These are phyloP conservation scores for Agrenia bidenticulata DNA, from an alignment of 2,888 invertebrate genomes.

Conservation along the genomic window DNA sequence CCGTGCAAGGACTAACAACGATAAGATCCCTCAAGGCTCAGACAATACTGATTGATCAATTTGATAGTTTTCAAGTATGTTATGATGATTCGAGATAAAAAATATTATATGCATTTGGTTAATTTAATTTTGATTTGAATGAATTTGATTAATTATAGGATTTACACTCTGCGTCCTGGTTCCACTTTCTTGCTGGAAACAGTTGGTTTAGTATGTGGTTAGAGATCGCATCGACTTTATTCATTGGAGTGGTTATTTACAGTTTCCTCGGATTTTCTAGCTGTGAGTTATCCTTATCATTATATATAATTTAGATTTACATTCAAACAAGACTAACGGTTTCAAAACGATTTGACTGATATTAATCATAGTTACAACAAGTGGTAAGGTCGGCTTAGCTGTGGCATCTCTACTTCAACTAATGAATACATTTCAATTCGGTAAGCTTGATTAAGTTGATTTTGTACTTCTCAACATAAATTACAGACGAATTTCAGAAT, in stretches of 20 bases:
- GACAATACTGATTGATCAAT: conserved; percentile 71
- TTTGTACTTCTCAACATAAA: too few relatives aligned
- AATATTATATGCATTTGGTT: too few relatives aligned
- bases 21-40: conserved; percentile 86
- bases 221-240: conserved; percentile 82
- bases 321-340: too few relatives aligned
- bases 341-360: too few relatives aligned
- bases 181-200: conserved; percentile 81
- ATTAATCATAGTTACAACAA: conserved; percentile 39
- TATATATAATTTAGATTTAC: not conserved
- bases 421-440: conserved; percentile 65
- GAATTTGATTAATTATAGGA: too few relatives aligned
- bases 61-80: conserved; percentile 68
- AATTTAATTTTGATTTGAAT: too few relatives aligned
- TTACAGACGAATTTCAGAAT: too few relatives aligned
- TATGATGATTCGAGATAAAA: too few relatives aligned
- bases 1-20: conserved; percentile 81
- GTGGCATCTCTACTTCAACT: conserved; percentile 57
- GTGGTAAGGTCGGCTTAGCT: conserved; percentile 55
- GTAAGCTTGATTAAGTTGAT: too few relatives aligned
- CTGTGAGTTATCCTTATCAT: not conserved
- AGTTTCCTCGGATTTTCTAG: conserved; percentile 69
- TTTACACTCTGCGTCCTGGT: conserved; percentile 88
- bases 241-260: conserved; percentile 80
- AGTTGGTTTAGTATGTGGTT: conserved; percentile 93